phyloP scores from a whole-genome alignment of 2,888 invertebrate species.

The Polydrusus pterygomalis region DNA sequence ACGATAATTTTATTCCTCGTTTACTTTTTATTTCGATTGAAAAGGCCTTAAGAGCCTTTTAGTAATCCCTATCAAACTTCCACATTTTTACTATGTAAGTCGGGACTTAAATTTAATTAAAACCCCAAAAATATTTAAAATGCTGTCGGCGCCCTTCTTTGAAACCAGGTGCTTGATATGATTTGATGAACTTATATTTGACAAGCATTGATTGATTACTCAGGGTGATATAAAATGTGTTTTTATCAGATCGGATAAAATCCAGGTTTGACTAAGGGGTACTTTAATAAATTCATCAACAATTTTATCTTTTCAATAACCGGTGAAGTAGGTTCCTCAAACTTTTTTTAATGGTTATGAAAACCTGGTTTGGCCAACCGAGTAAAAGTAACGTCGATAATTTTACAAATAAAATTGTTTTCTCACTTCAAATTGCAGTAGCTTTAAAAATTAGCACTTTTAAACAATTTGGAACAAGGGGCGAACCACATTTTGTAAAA shows the following conservation, averaged over 20 bases:
- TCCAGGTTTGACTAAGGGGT: conserved; percentile 24
- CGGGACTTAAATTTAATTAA: conserved; percentile 1
- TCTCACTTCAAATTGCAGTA: too few species aligned
- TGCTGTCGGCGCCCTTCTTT: conserved; percentile 12
- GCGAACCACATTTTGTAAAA: too few species aligned
- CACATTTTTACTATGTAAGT: not conserved
- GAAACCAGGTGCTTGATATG: conserved; percentile 33
- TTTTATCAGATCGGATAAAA: conserved; percentile 30
- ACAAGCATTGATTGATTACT: conserved; percentile 44
- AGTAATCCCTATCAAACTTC: not conserved
- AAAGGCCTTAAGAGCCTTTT: conserved; percentile 4
- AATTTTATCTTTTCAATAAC: conserved; percentile 22
- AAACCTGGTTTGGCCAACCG: too few species aligned
- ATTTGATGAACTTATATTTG: conserved; percentile 35
- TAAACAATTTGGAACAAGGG: too few species aligned
- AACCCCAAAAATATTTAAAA: conserved; percentile 5
- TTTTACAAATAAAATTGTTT: too few species aligned
- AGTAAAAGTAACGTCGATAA: too few species aligned
- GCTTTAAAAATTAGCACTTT: too few species aligned
- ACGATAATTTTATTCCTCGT: not conserved
- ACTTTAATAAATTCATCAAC: conserved; percentile 26
- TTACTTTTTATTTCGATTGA: not conserved
- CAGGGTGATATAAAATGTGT: conserved; percentile 35
- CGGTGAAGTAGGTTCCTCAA: not conserved
- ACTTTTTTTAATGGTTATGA: too few species aligned